phyloP scores from a whole-genome alignment of 2,888 invertebrate genomes.

The Ectemnius lituratus region DNA sequence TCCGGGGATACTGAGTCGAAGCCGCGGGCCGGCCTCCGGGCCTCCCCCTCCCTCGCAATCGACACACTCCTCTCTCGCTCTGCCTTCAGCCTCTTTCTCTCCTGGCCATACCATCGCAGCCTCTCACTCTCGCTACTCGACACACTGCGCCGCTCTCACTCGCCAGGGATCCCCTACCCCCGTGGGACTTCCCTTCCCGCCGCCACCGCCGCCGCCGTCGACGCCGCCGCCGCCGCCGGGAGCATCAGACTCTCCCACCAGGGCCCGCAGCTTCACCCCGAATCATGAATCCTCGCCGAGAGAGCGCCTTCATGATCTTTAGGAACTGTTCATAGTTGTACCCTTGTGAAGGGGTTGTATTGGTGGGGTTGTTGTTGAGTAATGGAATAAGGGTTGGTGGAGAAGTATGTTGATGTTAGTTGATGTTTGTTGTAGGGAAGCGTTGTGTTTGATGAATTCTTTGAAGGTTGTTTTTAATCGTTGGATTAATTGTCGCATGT shows the following conservation, averaged over 20 bases:
- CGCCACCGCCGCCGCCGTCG: slow-evolving; percentile 22
- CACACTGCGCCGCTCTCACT: slow-evolving; percentile 26
- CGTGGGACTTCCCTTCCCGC: slow-evolving; percentile 20
- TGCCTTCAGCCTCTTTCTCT: slow-evolving; percentile 36
- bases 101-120: slow-evolving; percentile 24
- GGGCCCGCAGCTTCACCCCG: slow-evolving; percentile 40
- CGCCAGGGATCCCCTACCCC: slow-evolving; percentile 19
- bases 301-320: slow-evolving; percentile 20
- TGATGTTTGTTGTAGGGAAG: too few species aligned
- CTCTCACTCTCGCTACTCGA: slow-evolving; percentile 24
- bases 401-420: too few species aligned
- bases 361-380: too few species aligned
- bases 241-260: slow-evolving; percentile 47
- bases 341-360: background rate
- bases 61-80: slow-evolving; percentile 38
- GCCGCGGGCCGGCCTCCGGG: slow-evolving; percentile 78
- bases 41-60: slow-evolving; percentile 66
- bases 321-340: slow-evolving; percentile 1
- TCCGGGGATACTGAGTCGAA: slow-evolving; percentile 78
- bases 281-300: slow-evolving; percentile 38
- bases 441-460: too few species aligned
- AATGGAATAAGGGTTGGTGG: too few species aligned
- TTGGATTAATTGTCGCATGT: too few species aligned
- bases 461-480: too few species aligned
- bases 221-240: slow-evolving; percentile 31